These are phyloP conservation scores for Climacteris rufus DNA, from an alignment of 2,113 vertebrate species.

Conservation along the genomic window DNA sequence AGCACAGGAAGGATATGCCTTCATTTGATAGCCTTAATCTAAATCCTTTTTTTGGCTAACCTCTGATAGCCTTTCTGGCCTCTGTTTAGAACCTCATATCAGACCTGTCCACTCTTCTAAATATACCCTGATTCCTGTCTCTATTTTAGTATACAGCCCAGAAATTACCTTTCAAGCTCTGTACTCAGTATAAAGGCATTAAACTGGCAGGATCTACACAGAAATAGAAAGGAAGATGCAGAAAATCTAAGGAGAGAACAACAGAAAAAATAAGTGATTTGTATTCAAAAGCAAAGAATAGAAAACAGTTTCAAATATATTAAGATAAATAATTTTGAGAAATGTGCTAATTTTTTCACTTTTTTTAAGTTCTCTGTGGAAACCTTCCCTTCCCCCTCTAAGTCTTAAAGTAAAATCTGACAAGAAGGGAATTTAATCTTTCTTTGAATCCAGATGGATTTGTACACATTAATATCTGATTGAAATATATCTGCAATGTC, in stretches of 20 bases:
- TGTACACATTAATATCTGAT: background rate
- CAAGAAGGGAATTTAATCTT: background rate
- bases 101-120: constrained; percentile 31
- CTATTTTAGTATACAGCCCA: constrained; percentile 23
- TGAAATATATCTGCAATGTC: background rate
- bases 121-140: background rate
- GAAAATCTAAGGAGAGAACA: background rate
- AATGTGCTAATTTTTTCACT: background rate
- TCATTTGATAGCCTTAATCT: constrained; percentile 25
- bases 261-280: background rate
- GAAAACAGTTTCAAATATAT: background rate
- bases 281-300: background rate
- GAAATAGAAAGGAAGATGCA: background rate
- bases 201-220: background rate
- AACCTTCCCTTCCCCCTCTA: fast-evolving
- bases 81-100: constrained; percentile 25
- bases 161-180: background rate
- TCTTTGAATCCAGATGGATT: background rate
- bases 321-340: background rate
- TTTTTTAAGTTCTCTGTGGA: background rate
- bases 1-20: background rate
- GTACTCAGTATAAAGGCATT: background rate
- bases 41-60: constrained; percentile 30
- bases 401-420: background rate
- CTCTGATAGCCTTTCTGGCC: constrained; percentile 9